These are phyloP conservation scores for Erpornis zantholeuca DNA, from an alignment of 2,113 vertebrate genomes.

Conservation along the genomic window DNA sequence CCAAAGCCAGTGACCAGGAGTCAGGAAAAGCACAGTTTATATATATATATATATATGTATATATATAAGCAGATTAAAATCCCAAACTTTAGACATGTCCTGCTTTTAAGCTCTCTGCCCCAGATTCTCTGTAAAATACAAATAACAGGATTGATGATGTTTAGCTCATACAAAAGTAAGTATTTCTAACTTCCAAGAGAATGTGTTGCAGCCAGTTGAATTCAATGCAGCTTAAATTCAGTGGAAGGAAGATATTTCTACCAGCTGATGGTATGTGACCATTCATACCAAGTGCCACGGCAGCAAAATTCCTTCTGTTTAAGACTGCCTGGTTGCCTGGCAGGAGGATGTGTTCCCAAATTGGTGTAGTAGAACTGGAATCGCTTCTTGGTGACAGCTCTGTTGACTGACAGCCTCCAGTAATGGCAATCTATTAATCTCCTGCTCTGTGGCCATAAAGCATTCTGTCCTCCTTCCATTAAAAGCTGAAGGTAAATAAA, in stretches of 20 bases:
- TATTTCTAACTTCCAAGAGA: not conserved
- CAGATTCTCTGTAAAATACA: not conserved
- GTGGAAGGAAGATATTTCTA: not conserved
- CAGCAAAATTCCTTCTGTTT: not conserved
- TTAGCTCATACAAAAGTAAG: not conserved
- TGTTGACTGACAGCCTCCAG: not conserved
- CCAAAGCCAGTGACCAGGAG: not conserved
- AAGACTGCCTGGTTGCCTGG: not conserved
- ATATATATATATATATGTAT: too few species aligned
- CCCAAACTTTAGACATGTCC: not conserved
- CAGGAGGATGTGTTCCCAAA: not conserved
- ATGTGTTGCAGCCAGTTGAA: not conserved
- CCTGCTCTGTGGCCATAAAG: not conserved
- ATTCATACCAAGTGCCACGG: not conserved
- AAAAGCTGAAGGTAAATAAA: slow-evolving; percentile 4
- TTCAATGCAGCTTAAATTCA: not conserved
- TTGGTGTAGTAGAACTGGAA: not conserved
- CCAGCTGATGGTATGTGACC: not conserved
- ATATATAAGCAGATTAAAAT: not conserved
- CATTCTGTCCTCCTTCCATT: not conserved
- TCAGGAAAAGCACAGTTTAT: not conserved
- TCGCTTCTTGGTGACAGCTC: not conserved
- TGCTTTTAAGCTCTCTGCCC: not conserved
- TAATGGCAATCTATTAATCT: slow-evolving; percentile 3
- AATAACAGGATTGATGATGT: not conserved